Base-by-base conservation (phyloP, 2,113 vertebrate species). In the Laticauda colubrina region DNA sequence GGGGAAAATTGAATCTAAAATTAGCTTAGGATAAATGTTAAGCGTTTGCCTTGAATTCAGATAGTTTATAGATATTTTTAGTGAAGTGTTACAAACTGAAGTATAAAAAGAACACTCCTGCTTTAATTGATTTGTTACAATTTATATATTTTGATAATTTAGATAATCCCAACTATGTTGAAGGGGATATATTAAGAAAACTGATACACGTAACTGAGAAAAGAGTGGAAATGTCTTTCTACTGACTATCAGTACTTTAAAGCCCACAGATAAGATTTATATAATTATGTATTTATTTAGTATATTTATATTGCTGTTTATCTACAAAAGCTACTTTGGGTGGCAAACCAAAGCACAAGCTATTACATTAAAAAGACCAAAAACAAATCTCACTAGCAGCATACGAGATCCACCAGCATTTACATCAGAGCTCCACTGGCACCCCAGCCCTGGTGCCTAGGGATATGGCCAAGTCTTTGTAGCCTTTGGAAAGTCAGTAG, bases 141-240 rank as follows among this genome's bases (percentile, higher is more conserved):
- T 34, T 24, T 11, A 14, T 45, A n/a, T 8, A 23, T 94, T 93
- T 18, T 1, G n/a, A 94, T n/a, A 7, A 34, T 81, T 56, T 93
- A n/a, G 55, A 54, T 54, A 9, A 11, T 39, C 88, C 57, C n/a
- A 95, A 26, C 55, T 91, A 61, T 93, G 85, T 90, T 59, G 45
- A 24, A 45, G 0, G 87, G 64, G 24, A 86, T 88, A 18, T 69
- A 8, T 94, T 5, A 21, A 6, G 14, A 29, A 57, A 81, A 20
- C n/a, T 39, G 5, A 29, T 0, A 8, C 81, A 69, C 0, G 54
- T 91, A 64, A 91, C 91, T 88, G 56, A 14, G 89, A 91, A 14
- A 3, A 51, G 43, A 95, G 0, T 0, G 6, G 20, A 87, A 53
- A 4, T 23, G 43, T 85, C 29, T 90, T 92, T 94, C 88, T 89